Evolutionary conservation across 2,797 vertebrate genomes (phyloP).

Genomic region (Channa striata): DNA sequence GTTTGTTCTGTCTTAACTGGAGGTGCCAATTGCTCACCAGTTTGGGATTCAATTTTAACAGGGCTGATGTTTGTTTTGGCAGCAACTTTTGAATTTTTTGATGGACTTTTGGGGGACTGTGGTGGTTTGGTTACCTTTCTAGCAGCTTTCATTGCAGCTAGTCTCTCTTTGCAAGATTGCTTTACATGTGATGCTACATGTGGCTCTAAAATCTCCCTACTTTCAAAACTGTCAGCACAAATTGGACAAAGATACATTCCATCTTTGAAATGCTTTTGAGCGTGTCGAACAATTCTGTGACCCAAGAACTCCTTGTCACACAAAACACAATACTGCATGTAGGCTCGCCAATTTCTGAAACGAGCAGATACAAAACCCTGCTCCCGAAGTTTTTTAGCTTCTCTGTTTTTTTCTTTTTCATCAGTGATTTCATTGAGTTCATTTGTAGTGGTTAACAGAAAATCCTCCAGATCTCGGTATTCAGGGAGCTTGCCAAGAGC

Average conservation of each 20-base stretch:
- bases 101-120: conserved; percentile 79
- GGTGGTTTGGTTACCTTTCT: conserved; percentile 88
- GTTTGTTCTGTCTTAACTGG: conserved; percentile 86
- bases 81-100: conserved; percentile 81
- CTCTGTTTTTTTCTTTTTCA: conserved; percentile 94
- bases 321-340: conserved; percentile 99
- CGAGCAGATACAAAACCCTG: conserved; percentile 97
- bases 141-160: conserved; percentile 96
- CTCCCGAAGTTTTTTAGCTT: conserved; percentile 95
- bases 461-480: conserved; percentile 90
- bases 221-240: conserved; percentile 96
- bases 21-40: conserved; percentile 80
- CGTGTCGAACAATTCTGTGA: conserved; percentile 97
- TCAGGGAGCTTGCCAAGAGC: conserved; percentile 88
- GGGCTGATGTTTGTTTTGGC: conserved; percentile 87
- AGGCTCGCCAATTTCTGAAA: conserved; percentile 99
- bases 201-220: conserved; percentile 95
- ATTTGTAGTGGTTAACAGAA: conserved; percentile 88
- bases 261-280: conserved; percentile 98
- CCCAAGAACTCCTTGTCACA: conserved; percentile 99
- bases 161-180: conserved; percentile 98
- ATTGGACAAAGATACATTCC: conserved; percentile 98
- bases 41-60: conserved; percentile 87
- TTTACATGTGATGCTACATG: conserved; percentile 98
- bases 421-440: conserved; percentile 89